Conservation (phyloP, 2,797 vertebrate species). For the Lates japonicus region DNA sequence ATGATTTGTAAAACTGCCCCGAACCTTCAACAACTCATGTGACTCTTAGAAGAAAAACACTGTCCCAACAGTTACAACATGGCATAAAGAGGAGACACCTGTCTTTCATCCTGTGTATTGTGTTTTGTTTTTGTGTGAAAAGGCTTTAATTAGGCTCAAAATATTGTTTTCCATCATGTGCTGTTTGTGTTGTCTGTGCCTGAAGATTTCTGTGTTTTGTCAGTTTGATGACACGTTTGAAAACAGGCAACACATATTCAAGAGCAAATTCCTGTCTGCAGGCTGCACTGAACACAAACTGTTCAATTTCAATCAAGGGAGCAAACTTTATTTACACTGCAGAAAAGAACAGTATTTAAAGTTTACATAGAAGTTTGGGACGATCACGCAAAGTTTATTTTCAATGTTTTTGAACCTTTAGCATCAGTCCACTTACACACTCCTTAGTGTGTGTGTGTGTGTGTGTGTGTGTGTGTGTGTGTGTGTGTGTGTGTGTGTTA, state of each 20-base stretch:
- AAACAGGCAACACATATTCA: slow-evolving; percentile 26
- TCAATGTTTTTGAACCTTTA: background rate
- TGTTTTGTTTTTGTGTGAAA: slow-evolving; percentile 36
- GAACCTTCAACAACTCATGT: background rate
- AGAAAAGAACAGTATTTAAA: background rate
- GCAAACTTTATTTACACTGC: slow-evolving; percentile 1
- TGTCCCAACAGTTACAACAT: background rate
- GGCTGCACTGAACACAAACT: slow-evolving; percentile 14
- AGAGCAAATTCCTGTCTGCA: slow-evolving; percentile 4
- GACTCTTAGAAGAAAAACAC: slow-evolving; percentile 5
- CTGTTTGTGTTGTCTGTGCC: slow-evolving; percentile 10
- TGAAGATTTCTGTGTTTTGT: slow-evolving; percentile 35
- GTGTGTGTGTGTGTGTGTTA: background rate
- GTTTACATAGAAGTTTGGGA: background rate
- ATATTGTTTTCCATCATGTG: slow-evolving; percentile 48
- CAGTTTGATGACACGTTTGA: slow-evolving; percentile 59
- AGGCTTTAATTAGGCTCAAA: slow-evolving; percentile 63
- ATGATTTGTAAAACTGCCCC: no score
- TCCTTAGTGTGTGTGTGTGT: background rate
- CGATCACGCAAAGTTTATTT: background rate
- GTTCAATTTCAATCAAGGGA: background rate
- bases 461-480: background rate
- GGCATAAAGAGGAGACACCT: slow-evolving; percentile 26
- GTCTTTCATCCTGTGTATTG: slow-evolving; percentile 30
- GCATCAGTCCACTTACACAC: background rate